Evolutionary conservation across 2,797 vertebrate genomes (phyloP).

Genomic region (Ispidina lecontei): DNA sequence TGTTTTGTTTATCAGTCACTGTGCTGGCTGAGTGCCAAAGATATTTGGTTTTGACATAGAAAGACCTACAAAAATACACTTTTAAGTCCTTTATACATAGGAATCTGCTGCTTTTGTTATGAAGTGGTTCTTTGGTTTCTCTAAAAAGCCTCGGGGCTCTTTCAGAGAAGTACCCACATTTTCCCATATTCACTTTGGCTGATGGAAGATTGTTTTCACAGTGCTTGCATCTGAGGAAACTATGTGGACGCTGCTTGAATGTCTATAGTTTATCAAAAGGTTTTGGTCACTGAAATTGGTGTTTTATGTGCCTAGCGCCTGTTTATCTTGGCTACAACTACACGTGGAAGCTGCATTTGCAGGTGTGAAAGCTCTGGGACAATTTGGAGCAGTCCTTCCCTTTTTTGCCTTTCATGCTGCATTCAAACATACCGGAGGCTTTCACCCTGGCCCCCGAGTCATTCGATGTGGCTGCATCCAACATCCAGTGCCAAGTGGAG

Average conservation of each 20-base stretch:
- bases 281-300: background rate
- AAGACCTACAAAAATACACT: background rate
- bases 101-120: background rate
- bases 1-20: background rate
- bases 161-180: background rate
- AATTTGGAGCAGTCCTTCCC: background rate
- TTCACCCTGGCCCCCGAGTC: background rate
- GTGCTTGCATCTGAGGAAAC: background rate
- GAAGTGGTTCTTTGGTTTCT: background rate
- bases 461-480: background rate
- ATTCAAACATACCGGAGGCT: background rate
- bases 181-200: background rate
- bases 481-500: background rate
- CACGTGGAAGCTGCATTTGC: background rate
- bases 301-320: background rate
- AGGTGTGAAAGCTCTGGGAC: background rate
- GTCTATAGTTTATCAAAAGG: background rate
- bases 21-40: background rate
- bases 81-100: background rate
- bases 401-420: background rate
- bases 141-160: background rate
- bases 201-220: background rate
- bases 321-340: background rate
- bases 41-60: background rate
- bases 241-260: background rate